Evolutionary conservation across 2,113 vertebrate species (phyloP).

Genomic region (Scortum barcoo): DNA sequence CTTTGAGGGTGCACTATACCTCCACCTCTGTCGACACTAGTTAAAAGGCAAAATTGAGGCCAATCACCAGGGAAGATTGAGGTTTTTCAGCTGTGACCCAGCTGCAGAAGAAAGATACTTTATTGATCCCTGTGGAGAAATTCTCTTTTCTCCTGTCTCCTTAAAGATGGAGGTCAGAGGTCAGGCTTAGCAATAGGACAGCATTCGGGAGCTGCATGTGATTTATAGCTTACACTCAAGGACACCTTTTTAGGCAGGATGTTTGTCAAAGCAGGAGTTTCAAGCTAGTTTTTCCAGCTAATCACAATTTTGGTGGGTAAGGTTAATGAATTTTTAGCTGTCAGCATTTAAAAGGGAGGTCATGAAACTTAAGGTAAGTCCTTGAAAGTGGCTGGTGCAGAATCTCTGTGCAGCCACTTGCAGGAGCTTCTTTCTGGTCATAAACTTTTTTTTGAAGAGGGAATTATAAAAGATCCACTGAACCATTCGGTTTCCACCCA

Average conservation of each 20-base stretch:
- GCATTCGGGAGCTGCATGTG: conserved; percentile 4
- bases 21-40: not conserved
- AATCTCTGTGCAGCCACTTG: conserved; percentile 13
- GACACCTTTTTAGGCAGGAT: conserved; percentile 32
- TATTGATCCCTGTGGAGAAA: conserved; percentile 66
- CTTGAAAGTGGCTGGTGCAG: conserved; percentile 9
- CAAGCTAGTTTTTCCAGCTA: conserved; percentile 9
- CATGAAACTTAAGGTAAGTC: conserved; percentile 23
- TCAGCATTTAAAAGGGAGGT: conserved; percentile 33
- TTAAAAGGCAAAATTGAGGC: conserved; percentile 40
- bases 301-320: conserved; percentile 17
- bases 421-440: not conserved
- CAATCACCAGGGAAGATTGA: conserved; percentile 44
- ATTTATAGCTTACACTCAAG: conserved; percentile 42
- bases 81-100: conserved; percentile 47
- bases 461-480: conserved; percentile 17
- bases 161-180: conserved; percentile 64
- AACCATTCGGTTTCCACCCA: conserved; percentile 26
- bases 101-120: conserved; percentile 40
- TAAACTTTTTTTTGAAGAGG: conserved; percentile 3
- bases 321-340: not conserved
- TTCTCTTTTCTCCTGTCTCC: conserved; percentile 44
- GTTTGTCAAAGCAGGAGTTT: conserved; percentile 29
- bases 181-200: conserved; percentile 42
- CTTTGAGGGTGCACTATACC: conserved; percentile 12